Evolutionary conservation across 37 sponge, comb jelly and placozoan species (phyloP).

Genomic region (Petrosia ficiformis): DNA sequence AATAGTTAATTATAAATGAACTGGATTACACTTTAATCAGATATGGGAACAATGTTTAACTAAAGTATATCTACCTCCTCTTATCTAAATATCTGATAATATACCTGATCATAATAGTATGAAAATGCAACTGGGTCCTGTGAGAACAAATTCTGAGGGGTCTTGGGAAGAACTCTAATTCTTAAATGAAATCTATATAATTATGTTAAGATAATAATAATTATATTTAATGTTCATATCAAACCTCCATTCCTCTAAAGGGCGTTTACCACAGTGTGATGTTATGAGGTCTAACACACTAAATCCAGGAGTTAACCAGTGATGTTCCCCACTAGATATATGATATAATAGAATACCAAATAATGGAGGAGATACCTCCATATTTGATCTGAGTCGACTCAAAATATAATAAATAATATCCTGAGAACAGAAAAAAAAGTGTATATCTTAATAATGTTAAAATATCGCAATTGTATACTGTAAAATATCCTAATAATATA

Average conservation of each 20-base stretch:
- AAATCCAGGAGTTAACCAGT: conserved; percentile 73
- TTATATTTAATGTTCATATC: background rate
- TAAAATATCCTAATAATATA: too few species aligned
- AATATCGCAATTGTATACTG: background rate
- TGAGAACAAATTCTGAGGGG: conserved; percentile 60
- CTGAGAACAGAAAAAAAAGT: conserved; percentile 10
- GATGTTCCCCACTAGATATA: conserved; percentile 29
- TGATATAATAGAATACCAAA: conserved; percentile 57
- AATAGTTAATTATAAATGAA: too few species aligned
- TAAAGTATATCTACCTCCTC: too few species aligned
- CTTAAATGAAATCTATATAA: conserved; percentile 46
- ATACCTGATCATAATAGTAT: conserved; percentile 88
- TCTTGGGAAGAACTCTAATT: conserved; percentile 72
- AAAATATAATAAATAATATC: conserved; percentile 54
- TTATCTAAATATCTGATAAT: background rate
- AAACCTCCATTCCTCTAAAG: conserved; percentile 65
- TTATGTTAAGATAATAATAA: background rate
- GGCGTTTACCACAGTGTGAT: conserved; percentile 18
- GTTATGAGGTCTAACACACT: conserved; percentile 36
- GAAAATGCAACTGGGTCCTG: conserved; percentile 72
- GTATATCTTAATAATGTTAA: background rate
- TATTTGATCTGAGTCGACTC: conserved; percentile 51
- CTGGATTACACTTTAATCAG: too few species aligned
- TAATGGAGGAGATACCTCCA: conserved; percentile 38
- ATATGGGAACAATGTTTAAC: too few species aligned